Evolutionary conservation across 1,140 invertebrate species (phyloP).

Genomic region (Aphaenogaster rudis): DNA sequence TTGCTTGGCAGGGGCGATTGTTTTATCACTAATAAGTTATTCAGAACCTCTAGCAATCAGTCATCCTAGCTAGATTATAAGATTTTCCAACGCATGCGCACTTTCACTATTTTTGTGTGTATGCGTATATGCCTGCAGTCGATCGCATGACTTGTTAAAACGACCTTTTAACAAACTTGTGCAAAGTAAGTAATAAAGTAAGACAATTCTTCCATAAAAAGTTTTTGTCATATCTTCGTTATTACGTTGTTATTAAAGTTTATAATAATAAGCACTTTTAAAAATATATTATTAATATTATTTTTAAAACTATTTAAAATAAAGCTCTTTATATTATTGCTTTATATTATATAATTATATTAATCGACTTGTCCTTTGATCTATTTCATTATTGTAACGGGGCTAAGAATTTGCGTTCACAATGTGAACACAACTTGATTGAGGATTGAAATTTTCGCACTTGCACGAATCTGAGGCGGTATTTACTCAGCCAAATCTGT

Average conservation of each 20-base stretch:
- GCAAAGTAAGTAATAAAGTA: not conserved
- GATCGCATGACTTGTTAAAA: slow-evolving; percentile 11
- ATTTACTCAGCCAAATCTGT: not conserved
- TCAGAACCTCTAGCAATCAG: not conserved
- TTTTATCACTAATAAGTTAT: not conserved
- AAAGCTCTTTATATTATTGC: not conserved
- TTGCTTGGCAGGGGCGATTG: not conserved
- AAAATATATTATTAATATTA: too few species aligned
- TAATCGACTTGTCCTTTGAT: not conserved
- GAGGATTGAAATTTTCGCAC: not conserved
- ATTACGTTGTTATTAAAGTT: not conserved
- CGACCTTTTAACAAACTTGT: not conserved
- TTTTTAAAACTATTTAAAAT: not conserved
- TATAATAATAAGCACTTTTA: too few species aligned
- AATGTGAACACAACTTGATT: not conserved
- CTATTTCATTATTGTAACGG: not conserved
- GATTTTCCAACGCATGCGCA: slow-evolving; percentile 12
- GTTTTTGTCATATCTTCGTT: not conserved
- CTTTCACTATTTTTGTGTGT: not conserved
- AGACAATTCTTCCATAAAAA: not conserved
- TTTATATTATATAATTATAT: not conserved
- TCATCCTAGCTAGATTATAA: not conserved
- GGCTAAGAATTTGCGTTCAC: not conserved
- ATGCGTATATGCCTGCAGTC: not conserved
- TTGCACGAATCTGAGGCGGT: not conserved